Evolutionary conservation across 2,888 invertebrate genomes (phyloP), one percentile per base, ranked within the genome.

Genomic region (Synanthedon andrenaeformis): DNA sequence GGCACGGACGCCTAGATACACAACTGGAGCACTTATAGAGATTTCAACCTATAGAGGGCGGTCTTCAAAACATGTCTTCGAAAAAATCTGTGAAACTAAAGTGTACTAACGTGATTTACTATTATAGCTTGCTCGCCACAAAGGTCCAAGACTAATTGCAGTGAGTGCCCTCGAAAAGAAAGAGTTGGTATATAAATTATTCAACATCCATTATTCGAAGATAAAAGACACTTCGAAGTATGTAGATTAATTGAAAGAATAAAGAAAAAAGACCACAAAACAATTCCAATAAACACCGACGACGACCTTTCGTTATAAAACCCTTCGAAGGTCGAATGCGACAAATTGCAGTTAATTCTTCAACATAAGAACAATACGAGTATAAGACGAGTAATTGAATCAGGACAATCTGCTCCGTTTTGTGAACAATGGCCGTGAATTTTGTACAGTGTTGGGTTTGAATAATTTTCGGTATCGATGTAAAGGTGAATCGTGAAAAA

Each of bases 281-380:
- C 54, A 49, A 60, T 58, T 63, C 54, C 53, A 10, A 56, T 42
- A 55, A 57, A 49, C 50, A 53, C 57, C 60, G 55, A 42, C 19
- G 51, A 60, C 17, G 14, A 35, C 13, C 41, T 49, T 49, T 51
- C 49, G 52, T 50, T n/a, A 56, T 60, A 62, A 61, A 67, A 65
- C 66, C 65, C 63, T 69, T 62, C 62, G 67, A 63, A 71, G 70
- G 73, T 72, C 70, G 72, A 71, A 67, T 59, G 63, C 59, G 66
- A 63, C 69, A 70, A 74, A 74, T 69, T 65, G 63, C 66, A 56
- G 58, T 59, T 58, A 63, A 65, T 66, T 69, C 65, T 68, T 70
- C 45, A 66, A 68, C 63, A 66, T 61, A 59, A 59, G 58, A 58
- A 61, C 70, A 65, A 62, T 61, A 5, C 23, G 5, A 23, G 23